These are phyloP conservation scores for Dallia pectoralis DNA, from an alignment of 2,797 vertebrate genomes.

Conservation along the genomic window DNA sequence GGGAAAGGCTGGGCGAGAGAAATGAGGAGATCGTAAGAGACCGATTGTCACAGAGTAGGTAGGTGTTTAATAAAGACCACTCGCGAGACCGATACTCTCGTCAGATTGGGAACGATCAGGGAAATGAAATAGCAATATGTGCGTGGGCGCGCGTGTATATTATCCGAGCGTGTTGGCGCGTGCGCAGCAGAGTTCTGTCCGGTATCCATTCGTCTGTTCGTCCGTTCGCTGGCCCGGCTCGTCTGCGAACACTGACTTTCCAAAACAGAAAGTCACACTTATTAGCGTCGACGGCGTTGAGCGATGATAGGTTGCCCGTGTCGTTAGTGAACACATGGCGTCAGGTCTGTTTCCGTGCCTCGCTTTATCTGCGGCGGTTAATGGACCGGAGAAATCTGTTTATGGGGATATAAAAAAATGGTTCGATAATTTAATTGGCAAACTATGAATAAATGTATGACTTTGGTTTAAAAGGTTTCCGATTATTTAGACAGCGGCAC, in stretches of 20 bases:
- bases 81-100: constrained; percentile 44
- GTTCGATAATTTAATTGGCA: constrained; percentile 48
- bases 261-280: constrained; percentile 29
- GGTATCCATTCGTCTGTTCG: constrained; percentile 68
- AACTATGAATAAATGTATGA: constrained; percentile 58
- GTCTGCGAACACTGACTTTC: constrained; percentile 54
- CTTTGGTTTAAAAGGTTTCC: constrained; percentile 45
- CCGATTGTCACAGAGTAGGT: constrained; percentile 37
- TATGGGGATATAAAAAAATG: constrained; percentile 46
- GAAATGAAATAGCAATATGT: constrained; percentile 14
- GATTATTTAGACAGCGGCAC: constrained; percentile 48
- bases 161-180: background rate
- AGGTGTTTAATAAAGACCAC: constrained; percentile 41
- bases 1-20: constrained; percentile 7
- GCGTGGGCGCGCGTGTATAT: background rate
- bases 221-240: constrained; percentile 47
- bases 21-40: constrained; percentile 33
- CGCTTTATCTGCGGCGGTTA: constrained; percentile 34
- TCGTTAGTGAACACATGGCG: constrained; percentile 36
- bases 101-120: constrained; percentile 37
- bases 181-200: constrained; percentile 36
- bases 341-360: constrained; percentile 52
- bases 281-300: constrained; percentile 24
- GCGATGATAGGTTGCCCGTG: constrained; percentile 29
- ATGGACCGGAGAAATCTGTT: constrained; percentile 45